These are phyloP conservation scores for Astropecten irregularis DNA, from an alignment of 53 echinoderm and acorn worm genomes.

Conservation along the genomic window DNA sequence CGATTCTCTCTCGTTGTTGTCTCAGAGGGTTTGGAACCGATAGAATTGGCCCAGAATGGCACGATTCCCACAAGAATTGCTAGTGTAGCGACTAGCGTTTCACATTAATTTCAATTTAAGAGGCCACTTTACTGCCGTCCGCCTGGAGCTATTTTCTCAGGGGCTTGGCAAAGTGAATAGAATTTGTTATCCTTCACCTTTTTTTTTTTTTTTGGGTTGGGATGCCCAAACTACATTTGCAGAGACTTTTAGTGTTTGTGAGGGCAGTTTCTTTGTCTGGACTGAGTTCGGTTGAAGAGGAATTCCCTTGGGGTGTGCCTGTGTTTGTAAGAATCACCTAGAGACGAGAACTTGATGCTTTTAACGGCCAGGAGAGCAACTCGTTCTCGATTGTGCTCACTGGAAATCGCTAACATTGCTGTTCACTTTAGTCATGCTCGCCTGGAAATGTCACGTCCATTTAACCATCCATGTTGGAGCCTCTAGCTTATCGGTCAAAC, in stretches of 20 bases:
- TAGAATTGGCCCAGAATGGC: neutral
- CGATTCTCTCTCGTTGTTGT: neutral
- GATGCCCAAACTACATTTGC: too few species aligned
- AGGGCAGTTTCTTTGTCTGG: too few species aligned
- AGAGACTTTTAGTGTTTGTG: too few species aligned
- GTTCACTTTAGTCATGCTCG: neutral
- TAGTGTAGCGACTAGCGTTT: neutral
- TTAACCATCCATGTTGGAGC: neutral
- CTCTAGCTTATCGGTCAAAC: too few species aligned
- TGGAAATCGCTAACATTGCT: neutral
- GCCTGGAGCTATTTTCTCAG: neutral
- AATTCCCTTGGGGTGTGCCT: neutral
- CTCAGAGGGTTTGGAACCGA: neutral
- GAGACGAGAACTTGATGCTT: slow-evolving; percentile 17
- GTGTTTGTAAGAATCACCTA: neutral
- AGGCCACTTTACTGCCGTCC: slow-evolving; percentile 27
- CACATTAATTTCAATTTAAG: slow-evolving; percentile 49
- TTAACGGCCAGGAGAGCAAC: neutral
- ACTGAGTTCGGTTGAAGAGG: neutral
- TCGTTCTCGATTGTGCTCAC: neutral
- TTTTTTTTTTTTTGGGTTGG: too few species aligned
- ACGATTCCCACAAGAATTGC: neutral
- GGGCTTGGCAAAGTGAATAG: neutral
- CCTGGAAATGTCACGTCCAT: neutral
- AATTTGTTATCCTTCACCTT: neutral